These are phyloP conservation scores for Saturnia pavonia DNA, from an alignment of 2,888 invertebrate species.

Conservation along the genomic window DNA sequence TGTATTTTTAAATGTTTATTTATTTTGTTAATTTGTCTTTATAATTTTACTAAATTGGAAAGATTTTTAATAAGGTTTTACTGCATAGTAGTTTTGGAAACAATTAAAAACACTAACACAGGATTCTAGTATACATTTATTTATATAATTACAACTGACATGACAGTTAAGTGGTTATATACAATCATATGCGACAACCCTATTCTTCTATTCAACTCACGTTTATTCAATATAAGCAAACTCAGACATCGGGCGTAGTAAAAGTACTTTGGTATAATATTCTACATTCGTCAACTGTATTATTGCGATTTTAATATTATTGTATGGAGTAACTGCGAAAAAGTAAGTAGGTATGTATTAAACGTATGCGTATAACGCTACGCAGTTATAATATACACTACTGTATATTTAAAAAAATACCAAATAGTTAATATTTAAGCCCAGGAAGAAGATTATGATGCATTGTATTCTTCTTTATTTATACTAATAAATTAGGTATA, in stretches of 20 bases:
- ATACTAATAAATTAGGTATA: neutral
- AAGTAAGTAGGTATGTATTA: neutral
- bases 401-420: neutral
- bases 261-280: slow-evolving; percentile 76
- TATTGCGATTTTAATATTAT: slow-evolving; percentile 48
- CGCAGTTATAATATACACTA: neutral
- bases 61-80: neutral
- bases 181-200: slow-evolving; percentile 55
- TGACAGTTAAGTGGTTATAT: neutral
- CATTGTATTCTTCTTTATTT: neutral
- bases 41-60: neutral
- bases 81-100: neutral
- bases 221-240: slow-evolving; percentile 83
- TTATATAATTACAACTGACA: neutral
- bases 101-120: neutral
- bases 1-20: neutral
- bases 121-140: neutral
- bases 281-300: slow-evolving; percentile 73
- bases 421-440: neutral
- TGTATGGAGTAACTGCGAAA: slow-evolving; percentile 8
- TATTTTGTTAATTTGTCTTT: neutral
- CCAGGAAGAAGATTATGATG: neutral
- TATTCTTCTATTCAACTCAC: slow-evolving; percentile 78
- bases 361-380: neutral
- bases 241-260: slow-evolving; percentile 73